phyloP scores from a whole-genome alignment of 2,797 vertebrate genomes.

The Oreochromis mossambicus region DNA sequence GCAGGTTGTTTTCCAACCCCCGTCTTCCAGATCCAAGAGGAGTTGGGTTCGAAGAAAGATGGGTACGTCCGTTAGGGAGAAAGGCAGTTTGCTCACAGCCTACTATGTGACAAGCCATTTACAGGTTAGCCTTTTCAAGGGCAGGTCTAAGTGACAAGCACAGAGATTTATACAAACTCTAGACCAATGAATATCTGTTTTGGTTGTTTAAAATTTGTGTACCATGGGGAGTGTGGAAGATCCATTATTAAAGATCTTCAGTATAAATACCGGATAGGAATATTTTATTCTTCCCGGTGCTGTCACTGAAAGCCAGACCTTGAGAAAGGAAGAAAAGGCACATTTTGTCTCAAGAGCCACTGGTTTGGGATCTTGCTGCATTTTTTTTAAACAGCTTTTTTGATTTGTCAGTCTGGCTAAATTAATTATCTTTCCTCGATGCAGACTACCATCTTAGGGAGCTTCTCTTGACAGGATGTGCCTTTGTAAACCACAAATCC shows the following conservation, averaged over 20 bases:
- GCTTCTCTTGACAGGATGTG: conserved; percentile 49
- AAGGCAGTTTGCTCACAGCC: conserved; percentile 16
- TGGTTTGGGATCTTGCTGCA: neutral
- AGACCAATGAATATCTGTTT: neutral
- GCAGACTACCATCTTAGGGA: neutral
- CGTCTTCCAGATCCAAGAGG: conserved; percentile 22
- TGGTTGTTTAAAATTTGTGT: neutral
- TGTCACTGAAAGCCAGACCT: conserved; percentile 63
- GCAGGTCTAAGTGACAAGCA: conserved; percentile 55
- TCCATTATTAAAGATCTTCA: neutral
- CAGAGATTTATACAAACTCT: neutral
- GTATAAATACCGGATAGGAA: neutral
- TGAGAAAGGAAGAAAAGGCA: conserved; percentile 11
- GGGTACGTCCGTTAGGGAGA: neutral
- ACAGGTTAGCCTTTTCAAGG: conserved; percentile 28
- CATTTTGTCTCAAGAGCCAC: conserved; percentile 46
- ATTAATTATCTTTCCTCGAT: neutral
- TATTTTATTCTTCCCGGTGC: neutral
- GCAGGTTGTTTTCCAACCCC: conserved; percentile 40
- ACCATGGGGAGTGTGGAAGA: neutral
- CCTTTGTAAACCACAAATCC: conserved; percentile 33
- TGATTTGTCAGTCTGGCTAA: neutral
- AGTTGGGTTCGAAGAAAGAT: conserved; percentile 27
- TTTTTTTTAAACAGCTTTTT: neutral
- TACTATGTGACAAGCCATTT: conserved; percentile 24